Base-by-base conservation (phyloP, 2,797 vertebrate species). In the Oreonectes daqikongensis region DNA sequence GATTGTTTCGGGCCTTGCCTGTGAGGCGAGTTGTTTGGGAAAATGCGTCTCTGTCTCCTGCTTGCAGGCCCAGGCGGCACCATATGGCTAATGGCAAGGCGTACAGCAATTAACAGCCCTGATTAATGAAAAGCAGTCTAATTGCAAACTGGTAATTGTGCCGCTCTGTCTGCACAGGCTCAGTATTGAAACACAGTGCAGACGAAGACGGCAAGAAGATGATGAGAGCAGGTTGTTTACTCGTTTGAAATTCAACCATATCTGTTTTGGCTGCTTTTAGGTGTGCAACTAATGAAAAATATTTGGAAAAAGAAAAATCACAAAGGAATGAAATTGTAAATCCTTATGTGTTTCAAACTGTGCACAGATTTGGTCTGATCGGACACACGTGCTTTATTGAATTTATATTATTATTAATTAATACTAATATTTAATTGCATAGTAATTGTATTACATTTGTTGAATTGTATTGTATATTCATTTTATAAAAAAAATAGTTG, bases 81-180 rank as follows among this genome's bases (percentile, higher is more conserved):
- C 96, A 98, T 97, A 97, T 98, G 96, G 96, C 94, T 95, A 97
- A 97, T 97, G 95, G 95, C 94, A 93, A 78, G 71, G 90, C 92
- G 89, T 92, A 93, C 89, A 94, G 96, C 95, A 97, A 97, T 96
- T 96, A 97, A 94, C 93, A 91, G 90, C 91, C 91, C 94, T 97
- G 96, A 99, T 99, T 97, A 98, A 98, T 97, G 95, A 94, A 92
- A 92, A 96, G 93, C 93, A 94, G 94, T 93, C 93, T 95, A 91
- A 95, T 95, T 94, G 79, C 83, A 80, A 78, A 84, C 83, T 82
- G 83, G 83, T 78, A 84, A 84, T 82, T 82, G 80, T 78, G 69
- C 75, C 72, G 82, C 66, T 63, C 81, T 82, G 57, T 77, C 75
- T 63, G 69, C 69, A 72, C 72, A 77, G 76, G 44, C 66, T 78